Evolutionary conservation across 2,113 vertebrate species (phyloP).

Genomic region (Hoplias malabaricus): DNA sequence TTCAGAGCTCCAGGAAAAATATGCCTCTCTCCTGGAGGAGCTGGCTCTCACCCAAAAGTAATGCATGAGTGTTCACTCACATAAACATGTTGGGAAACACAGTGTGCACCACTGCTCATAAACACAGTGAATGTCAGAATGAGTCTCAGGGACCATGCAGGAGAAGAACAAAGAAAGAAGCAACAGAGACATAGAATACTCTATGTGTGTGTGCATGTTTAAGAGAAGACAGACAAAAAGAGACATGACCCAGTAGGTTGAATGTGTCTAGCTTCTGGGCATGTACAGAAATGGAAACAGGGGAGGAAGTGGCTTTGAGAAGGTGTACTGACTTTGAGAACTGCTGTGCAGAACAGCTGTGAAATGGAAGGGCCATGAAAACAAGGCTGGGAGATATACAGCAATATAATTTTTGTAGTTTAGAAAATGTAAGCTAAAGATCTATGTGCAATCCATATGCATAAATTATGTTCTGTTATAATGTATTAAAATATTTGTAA

Average conservation of each 20-base stretch:
- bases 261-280: not conserved
- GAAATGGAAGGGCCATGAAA: not conserved
- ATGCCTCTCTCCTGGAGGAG: conserved; percentile 30
- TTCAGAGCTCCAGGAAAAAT: conserved; percentile 29
- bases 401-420: not conserved
- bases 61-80: conserved; percentile 11
- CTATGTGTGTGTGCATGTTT: conserved; percentile 13
- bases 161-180: conserved; percentile 2
- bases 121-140: not conserved
- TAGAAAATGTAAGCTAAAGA: not conserved
- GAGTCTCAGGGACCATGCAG: not conserved
- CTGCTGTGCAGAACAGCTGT: not conserved
- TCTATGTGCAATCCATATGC: not conserved
- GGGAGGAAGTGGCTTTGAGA: conserved; percentile 37
- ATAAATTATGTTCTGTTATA: too few relatives aligned
- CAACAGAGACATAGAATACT: not conserved
- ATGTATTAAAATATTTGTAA: too few relatives aligned
- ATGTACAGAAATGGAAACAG: conserved; percentile 9
- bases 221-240: not conserved
- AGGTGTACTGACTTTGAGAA: not conserved
- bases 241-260: not conserved
- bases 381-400: not conserved
- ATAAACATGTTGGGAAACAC: conserved; percentile 1
- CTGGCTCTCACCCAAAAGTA: conserved; percentile 2
- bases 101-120: not conserved